Conservation (phyloP, 2,888 invertebrate genomes). For the Tenthredo scrophulariae region DNA sequence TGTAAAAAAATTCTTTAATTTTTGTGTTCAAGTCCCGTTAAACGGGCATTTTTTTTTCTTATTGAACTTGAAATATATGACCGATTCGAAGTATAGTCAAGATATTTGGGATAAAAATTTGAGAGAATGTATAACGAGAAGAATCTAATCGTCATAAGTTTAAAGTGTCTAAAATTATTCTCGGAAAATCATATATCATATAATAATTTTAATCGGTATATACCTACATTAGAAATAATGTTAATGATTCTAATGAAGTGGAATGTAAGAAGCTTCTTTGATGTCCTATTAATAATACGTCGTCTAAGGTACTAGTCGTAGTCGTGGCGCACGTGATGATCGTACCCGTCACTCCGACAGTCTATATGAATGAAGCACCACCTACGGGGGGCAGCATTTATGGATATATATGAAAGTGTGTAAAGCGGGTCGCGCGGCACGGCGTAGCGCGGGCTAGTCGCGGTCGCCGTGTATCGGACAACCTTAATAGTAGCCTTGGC, state of each 20-base stretch:
- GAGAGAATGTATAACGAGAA: too few species aligned
- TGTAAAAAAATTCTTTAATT: not conserved
- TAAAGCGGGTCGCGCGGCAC: slow-evolving; percentile 66
- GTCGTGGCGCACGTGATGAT: slow-evolving; percentile 5
- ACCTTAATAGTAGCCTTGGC: slow-evolving; percentile 77
- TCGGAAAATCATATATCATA: too few species aligned
- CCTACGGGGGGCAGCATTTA: slow-evolving; percentile 25
- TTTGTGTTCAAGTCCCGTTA: not conserved
- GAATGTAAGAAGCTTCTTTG: not conserved
- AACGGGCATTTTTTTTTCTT: not conserved
- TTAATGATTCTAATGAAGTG: not conserved
- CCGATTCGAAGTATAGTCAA: too few species aligned
- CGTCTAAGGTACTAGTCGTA: not conserved
- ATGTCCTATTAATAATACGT: not conserved
- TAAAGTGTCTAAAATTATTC: too few species aligned
- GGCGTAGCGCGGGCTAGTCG: slow-evolving; percentile 60
- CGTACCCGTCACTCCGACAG: slow-evolving; percentile 49
- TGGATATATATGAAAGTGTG: slow-evolving; percentile 48
- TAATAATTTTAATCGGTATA: too few species aligned
- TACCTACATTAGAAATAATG: not conserved
- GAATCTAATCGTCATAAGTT: too few species aligned
- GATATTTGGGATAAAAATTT: too few species aligned
- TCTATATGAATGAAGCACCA: slow-evolving; percentile 69
- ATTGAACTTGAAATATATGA: not conserved
- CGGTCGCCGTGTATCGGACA: slow-evolving; percentile 59